These are phyloP conservation scores for Centrocercus urophasianus DNA, from an alignment of 2,113 vertebrate genomes.

Conservation along the genomic window DNA sequence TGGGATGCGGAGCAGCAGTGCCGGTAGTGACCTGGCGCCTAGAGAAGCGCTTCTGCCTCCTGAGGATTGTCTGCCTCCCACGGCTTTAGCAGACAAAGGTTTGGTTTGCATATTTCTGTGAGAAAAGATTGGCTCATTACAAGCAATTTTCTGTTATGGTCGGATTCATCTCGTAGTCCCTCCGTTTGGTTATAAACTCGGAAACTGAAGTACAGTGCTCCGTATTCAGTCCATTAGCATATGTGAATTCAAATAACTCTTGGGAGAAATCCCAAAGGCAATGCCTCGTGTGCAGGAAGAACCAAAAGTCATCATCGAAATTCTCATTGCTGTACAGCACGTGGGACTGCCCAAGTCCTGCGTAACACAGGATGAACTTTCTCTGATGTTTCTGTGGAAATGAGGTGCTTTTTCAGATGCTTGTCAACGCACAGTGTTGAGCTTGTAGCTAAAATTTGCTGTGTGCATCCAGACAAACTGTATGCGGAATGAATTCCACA, in stretches of 20 bases:
- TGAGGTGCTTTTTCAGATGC: neutral
- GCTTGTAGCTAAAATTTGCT: neutral
- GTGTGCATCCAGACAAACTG: neutral
- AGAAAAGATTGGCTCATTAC: neutral
- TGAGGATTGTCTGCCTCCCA: rapidly evolving
- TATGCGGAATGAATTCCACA: neutral
- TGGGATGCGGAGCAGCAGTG: neutral
- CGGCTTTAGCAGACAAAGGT: neutral
- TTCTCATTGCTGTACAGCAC: neutral
- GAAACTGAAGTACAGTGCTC: neutral
- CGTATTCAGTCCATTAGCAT: neutral
- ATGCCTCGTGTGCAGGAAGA: neutral
- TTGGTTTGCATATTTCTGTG: neutral
- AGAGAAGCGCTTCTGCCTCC: neutral
- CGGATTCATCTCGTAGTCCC: rapidly evolving
- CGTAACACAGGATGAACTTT: neutral
- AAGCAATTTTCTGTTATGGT: neutral
- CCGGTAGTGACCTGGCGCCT: neutral
- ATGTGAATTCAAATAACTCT: neutral
- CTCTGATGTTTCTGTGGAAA: neutral
- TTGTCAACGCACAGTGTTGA: neutral
- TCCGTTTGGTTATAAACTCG: rapidly evolving
- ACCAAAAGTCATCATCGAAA: neutral
- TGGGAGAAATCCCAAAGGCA: neutral
- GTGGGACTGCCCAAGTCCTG: neutral